Percentiles rank a stretch among this genome's conserved stretches.
Conservation (phyloP, 2,797 vertebrate genomes). For the Urophycis tenuis region DNA sequence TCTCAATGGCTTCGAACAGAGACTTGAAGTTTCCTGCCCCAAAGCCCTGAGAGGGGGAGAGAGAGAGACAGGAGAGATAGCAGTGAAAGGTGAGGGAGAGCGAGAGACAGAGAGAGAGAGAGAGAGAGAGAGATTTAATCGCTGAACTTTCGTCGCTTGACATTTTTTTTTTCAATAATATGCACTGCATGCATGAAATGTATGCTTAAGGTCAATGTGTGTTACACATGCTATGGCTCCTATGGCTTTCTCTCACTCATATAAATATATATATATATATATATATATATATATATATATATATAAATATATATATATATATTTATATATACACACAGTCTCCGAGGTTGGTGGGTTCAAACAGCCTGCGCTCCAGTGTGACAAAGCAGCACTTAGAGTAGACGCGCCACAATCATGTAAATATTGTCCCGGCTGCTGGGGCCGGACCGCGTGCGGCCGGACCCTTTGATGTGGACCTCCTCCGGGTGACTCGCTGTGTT, state of each 20-base stretch:
- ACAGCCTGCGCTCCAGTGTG: background rate
- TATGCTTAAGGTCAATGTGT: too few species aligned
- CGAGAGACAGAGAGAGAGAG: background rate
- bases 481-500: slow-evolving; percentile 54
- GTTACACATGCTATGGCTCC: slow-evolving; percentile 50
- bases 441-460: slow-evolving; percentile 50
- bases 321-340: background rate
- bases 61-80: slow-evolving; percentile 23
- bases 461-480: slow-evolving; percentile 35
- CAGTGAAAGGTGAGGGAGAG: background rate
- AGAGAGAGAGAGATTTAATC: slow-evolving; percentile 17
- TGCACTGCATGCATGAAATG: too few species aligned
- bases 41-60: slow-evolving; percentile 70
- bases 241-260: too few species aligned
- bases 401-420: slow-evolving; percentile 34
- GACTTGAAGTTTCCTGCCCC: slow-evolving; percentile 84
- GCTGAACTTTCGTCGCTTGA: too few species aligned
- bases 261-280: too few species aligned
- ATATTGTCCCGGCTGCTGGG: slow-evolving; percentile 52
- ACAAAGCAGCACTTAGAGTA: background rate
- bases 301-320: too few species aligned
- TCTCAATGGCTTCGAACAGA: slow-evolving; percentile 81
- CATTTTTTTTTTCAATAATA: too few species aligned
- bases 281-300: too few species aligned
- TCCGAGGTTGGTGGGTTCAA: background rate